Evolutionary conservation across 2,888 invertebrate species (phyloP), one percentile per base, ranked within the genome.

Genomic region (Agrilus cyanescens): DNA sequence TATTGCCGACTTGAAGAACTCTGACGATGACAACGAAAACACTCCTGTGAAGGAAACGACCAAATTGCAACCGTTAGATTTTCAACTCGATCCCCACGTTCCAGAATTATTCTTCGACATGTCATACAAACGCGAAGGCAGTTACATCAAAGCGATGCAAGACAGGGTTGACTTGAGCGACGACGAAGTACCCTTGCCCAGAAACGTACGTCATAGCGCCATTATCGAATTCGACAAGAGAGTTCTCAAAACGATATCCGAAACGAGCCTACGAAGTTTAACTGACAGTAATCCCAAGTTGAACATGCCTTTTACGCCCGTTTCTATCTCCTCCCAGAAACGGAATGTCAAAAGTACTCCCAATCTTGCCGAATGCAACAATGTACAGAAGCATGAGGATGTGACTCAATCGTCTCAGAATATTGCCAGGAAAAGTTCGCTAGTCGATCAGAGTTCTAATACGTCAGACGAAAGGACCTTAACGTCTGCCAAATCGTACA

Each of bases 261-360:
- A 67, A 47, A 58, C 60, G 5, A 66, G 65, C 43, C 52, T 66
- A 2, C 61, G 61, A 43, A 64, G 62, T 44, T 53, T 60, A 32
- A 37, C 48, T 46, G 46, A 12, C 40, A 48, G 35, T 31, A 48
- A 45, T 25, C 51, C 48, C 34, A 54, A 55, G 5, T 33, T 53
- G 14, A 56, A 59, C 41, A 49, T 54, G 40, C 50, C 57, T 40
- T 58, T 55, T 46, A 50, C 55, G 45, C 56, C 56, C 18, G 60
- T 55, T 16, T 57, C 57, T 15, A 57, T 56, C 50, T 45, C 50
- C 44, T 47, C 46, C 37, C 50, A 50, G 4, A 57, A 47, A 30
- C 46, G 54, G 33, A 56, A 50, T 44, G 69, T 70, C 1, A 65
- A 67, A 13, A 73, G 73, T 51, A 82, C 82, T 5, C 82, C 82